These are phyloP conservation scores for Deroplatys truncata DNA, from an alignment of 2,888 invertebrate genomes.

Conservation along the genomic window DNA sequence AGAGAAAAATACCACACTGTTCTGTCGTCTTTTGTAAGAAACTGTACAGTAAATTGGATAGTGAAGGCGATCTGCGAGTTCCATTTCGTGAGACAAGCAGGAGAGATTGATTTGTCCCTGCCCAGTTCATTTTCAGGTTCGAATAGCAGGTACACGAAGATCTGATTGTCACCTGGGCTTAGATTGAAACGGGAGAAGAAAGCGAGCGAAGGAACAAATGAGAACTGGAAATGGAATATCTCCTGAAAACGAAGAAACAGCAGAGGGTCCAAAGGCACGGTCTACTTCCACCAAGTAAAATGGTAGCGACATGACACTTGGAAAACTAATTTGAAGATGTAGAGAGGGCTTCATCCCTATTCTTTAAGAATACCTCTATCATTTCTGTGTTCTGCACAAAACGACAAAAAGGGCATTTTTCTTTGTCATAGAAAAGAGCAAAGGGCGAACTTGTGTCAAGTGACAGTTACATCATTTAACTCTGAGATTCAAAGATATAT, in stretches of 20 bases:
- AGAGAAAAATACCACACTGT: too few relatives aligned
- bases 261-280: too few relatives aligned
- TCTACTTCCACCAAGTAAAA: too few relatives aligned
- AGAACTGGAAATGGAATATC: not conserved
- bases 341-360: not conserved
- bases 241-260: not conserved
- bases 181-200: not conserved
- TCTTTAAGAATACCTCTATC: not conserved
- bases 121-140: not conserved
- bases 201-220: not conserved
- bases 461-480: not conserved
- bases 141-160: not conserved
- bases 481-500: not conserved
- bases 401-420: not conserved
- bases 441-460: too few relatives aligned
- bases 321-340: not conserved
- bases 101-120: not conserved
- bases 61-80: not conserved
- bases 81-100: not conserved
- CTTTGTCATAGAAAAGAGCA: not conserved
- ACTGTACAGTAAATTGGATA: not conserved
- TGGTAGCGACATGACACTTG: not conserved
- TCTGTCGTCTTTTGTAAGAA: not conserved
- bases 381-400: not conserved
- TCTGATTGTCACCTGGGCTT: not conserved